Evolutionary conservation across 2,113 vertebrate species (phyloP), one percentile per base, ranked within the genome.

Genomic region (Chitala chitala): DNA sequence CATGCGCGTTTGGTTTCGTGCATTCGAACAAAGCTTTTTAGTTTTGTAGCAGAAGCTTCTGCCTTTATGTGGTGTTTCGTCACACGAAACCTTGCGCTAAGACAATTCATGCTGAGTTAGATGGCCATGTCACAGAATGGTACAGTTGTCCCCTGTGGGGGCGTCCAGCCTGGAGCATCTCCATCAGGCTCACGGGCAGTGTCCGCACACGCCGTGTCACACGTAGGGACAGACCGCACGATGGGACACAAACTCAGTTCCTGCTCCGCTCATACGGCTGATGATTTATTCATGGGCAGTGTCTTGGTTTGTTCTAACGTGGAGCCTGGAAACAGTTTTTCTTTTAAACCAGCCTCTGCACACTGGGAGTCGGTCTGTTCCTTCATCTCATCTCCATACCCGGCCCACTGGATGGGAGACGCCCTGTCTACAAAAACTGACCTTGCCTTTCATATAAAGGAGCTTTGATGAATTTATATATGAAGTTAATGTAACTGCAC

Each of bases 281-380:
- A 76, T 80, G 68, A 71, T 75, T 78, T 75, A 79, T 81, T 76
- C 53, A 77, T 76, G 51, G 69, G 44, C 1, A 69, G 36, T 59
- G 26, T 71, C 72, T 61, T 76, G 33, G 50, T 15, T 33, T 53
- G 71, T 72, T 75, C 33, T 40, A 42, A 71, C 64, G 65, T 26
- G 42, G 50, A 48, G 24, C 44, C 42, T 72, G 22, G 46, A 61
- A 76, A 58, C 48, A 33, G 40, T 56, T 54, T 55, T 55, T 17
- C 38, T 77, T 71, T 74, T 29, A 44, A 54, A 64, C 53, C 50
- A 64, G 64, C 20, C 46, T 3, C 68, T 63, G 24, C 58, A 24
- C 13, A 55, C 38, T 72, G 53, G 64, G 53, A 38, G 42, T 17
- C 36, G 36, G 8, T 24, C 2, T 36, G 44, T 4, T 8, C 5